Base-by-base conservation (phyloP, 2,888 invertebrate genomes). In the Acleris holmiana region DNA sequence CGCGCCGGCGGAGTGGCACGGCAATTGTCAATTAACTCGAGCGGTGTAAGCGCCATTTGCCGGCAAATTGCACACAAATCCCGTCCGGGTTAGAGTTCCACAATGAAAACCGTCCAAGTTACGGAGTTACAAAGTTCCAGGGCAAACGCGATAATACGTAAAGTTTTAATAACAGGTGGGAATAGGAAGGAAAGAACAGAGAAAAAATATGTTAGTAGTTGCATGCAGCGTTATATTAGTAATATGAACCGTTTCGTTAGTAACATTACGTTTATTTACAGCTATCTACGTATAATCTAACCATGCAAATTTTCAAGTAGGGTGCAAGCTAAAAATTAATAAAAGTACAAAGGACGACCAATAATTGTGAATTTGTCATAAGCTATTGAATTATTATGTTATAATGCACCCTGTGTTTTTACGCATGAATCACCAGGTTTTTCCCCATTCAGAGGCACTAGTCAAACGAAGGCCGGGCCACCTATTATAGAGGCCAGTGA, bases 21-120 rank as follows among this genome's bases (percentile, higher is more conserved):
- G 83, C 76, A 85, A 87, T 86, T 84, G 79, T 77, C 85, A 85
- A 89, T 90, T 88, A 88, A 70, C 76, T 69, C 68, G 68, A 66
- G 67, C 69, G 70, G 73, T 75, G 58, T 54, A 82, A 79, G 44
- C 74, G 75, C 75, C 77, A 80, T 82, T 83, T 79, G 75, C 65
- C 72, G 75, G 83, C 83, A 17, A 44, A 44, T 44, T 17, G 44
- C 29, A 29, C 2, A 17, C 44, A 44, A 44, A 44, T n/a, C 44
- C 17, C 44, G 44, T n/a, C 17, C 15, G 7, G n/a, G 15, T 15
- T 17, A 5, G 17, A n/a, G n/a, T 44, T 44, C 44, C 44, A 44
- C 13, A 35, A 35, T 35, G 29, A 29, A 35, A 35, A 3, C 35
- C 35, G 35, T 35, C 13, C 13, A 35, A 35, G 35, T 35, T 35